Base-by-base conservation (phyloP, 2,888 invertebrate species). In the Dorcus hopei region DNA sequence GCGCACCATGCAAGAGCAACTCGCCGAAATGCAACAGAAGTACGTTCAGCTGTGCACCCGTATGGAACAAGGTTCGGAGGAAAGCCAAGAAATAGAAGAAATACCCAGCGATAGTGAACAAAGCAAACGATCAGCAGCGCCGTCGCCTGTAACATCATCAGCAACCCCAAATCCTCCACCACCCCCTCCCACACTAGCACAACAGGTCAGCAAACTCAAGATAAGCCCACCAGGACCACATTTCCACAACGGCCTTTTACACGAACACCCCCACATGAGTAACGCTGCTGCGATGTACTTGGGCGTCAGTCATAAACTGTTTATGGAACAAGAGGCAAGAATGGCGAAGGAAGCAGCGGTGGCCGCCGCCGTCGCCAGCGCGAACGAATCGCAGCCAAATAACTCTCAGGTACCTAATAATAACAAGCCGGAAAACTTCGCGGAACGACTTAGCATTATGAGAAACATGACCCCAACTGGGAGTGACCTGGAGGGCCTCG, bases 21-120 rank as follows among this genome's bases (percentile, higher is more conserved):
- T 95, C 59, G 93, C 92, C 9, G 90, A 90, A 75, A 94, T 95
- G 90, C 93, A 93, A 80, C 91, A 93, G 74, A 90, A 93, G 76
- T 95, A 95, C 79, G 85, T 90, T 75, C 91, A 93, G 78, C 80
- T 95, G 70, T 91, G 92, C 76, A 92, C 90, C 72, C 84, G 91
- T 67, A 91, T 92, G 85, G 92, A 92, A 69, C 88, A 89, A 70
- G 87, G 87, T 64, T 87, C 88, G 0, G 89, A 89, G 69, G 89
- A 89, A 70, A 88, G 88, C 67, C 86, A 87, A 68, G 89, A 90
- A 72, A 84, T 88, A 49, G 89, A 89, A 68, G 90, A 90, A 74
- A 85, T 83, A 62, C 85, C 85, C 69, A 89, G 88, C 81, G 89
- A 89, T 72, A 77, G 83, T 72, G 89, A 89, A 73, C 82, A 82